Evolutionary conservation across 2,888 invertebrate genomes (phyloP), one percentile per base, ranked within the genome.

Genomic region (Cremastinae sp.): DNA sequence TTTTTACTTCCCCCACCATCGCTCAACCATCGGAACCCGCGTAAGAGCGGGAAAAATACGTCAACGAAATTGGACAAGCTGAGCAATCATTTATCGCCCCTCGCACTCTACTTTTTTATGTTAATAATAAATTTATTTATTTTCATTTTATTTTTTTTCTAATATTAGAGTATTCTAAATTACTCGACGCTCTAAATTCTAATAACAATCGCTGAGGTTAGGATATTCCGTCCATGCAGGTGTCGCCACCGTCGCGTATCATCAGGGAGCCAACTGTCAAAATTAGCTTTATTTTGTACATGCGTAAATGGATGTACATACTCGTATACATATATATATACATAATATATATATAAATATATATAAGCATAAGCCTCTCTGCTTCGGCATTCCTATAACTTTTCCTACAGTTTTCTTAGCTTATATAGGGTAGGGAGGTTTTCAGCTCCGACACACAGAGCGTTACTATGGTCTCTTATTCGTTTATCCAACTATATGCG

Each of bases 1-100:
- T 91, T 91, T 79, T 90, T 88, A 86, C 89, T 85, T 85, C 85
- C 86, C 80, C 77, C 74, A 75, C 82, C 78, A 79, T 71, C 35
- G 56, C 20, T 45, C 79, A 82, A 78, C 83, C 83, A 83, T 83
- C 84, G 74, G 82, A 55, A 12, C 78, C 75, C 51, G 18, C 28
- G 65, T 80, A 85, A 85, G 79, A 80, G 88, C 88, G 88, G 88
- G 87, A 88, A 85, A 87, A 81, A 79, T 78, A 61, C 18, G 28
- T 22, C 28, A 7, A n/a, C 47, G 12, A 69, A 69, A 51, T 12
- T 28, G 7, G 2, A 51, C 62, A 18, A 16, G 1, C 1, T n/a
- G 1, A 8, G n/a, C 12, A 8, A 43, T 1, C 4, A 28, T 53
- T 49, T 14, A 9, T 16, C 20, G 28, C 35, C n/a, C 39, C 5